Percentiles rank a stretch among this genome's conserved stretches.
Conservation (phyloP, 2,888 invertebrate species). For the Strigamia transsilvanica region DNA sequence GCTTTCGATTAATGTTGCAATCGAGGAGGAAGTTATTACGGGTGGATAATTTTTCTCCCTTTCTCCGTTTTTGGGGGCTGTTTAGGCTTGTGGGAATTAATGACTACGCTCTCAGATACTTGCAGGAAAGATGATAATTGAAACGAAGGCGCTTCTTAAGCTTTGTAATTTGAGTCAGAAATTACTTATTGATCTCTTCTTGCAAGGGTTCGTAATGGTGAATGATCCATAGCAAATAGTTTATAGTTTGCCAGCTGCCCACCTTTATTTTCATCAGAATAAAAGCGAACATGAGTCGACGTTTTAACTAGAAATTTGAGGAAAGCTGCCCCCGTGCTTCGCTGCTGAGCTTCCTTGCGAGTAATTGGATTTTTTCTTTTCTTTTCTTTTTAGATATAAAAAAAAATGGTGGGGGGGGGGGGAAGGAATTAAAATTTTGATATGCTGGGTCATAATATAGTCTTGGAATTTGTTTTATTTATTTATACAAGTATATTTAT, state of each 20-base stretch:
- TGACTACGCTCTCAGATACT: background rate
- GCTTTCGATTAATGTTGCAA: background rate
- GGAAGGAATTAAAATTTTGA: too few species aligned
- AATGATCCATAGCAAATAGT: background rate
- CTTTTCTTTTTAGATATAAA: too few species aligned
- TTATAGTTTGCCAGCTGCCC: slow-evolving; percentile 10
- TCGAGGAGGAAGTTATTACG: background rate
- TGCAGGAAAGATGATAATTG: slow-evolving; percentile 6
- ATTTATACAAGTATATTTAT: background rate
- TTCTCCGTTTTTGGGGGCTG: background rate
- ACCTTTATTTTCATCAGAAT: background rate
- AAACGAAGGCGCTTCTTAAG: slow-evolving; percentile 13
- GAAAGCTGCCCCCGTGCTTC: too few species aligned
- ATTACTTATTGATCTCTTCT: background rate
- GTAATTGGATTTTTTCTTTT: too few species aligned
- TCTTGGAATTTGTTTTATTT: background rate
- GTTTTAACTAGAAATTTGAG: background rate
- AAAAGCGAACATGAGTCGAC: background rate
- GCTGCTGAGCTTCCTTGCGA: too few species aligned
- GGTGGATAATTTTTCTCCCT: background rate
- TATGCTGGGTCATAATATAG: too few species aligned
- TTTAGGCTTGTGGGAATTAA: background rate
- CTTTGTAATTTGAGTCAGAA: background rate
- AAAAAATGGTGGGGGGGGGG: too few species aligned
- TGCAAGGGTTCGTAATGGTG: background rate